Conservation (phyloP, 2,888 invertebrate genomes). For the Pandemis cinnamomeana region DNA sequence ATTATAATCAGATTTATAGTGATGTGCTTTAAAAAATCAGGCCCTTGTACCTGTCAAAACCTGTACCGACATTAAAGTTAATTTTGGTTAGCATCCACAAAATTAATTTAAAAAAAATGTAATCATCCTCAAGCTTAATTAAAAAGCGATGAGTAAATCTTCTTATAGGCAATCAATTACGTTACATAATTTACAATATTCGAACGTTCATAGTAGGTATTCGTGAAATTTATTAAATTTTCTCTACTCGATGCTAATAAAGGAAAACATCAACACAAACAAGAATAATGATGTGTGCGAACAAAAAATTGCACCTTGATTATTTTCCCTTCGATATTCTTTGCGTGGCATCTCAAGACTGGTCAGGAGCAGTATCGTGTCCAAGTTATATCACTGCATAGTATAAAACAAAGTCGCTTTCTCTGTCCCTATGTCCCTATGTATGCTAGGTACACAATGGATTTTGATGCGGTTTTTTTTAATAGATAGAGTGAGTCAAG, state of each 20-base stretch:
- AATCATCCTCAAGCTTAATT: not conserved
- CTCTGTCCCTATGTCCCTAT: too few relatives aligned
- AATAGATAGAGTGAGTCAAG: too few relatives aligned
- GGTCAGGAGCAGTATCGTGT: not conserved
- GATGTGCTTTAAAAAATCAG: too few relatives aligned
- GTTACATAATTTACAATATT: not conserved
- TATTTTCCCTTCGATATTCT: slow-evolving; percentile 45
- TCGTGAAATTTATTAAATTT: not conserved
- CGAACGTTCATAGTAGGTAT: not conserved
- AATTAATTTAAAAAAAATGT: not conserved
- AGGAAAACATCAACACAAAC: slow-evolving; percentile 17
- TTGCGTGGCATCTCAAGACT: not conserved
- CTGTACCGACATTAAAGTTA: not conserved
- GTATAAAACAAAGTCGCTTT: too few relatives aligned
- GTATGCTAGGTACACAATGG: too few relatives aligned
- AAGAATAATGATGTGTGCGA: slow-evolving; percentile 19
- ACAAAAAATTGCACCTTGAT: slow-evolving; percentile 28
- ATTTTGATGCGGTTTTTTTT: too few relatives aligned
- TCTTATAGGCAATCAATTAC: slow-evolving; percentile 5
- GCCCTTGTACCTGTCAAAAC: too few relatives aligned
- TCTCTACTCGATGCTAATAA: not conserved
- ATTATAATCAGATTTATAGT: too few relatives aligned
- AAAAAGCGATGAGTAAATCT: not conserved
- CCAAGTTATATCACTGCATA: too few relatives aligned
- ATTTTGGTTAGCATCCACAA: not conserved